These are phyloP conservation scores for Smithornis capensis DNA, from an alignment of 2,113 vertebrate species.

Conservation along the genomic window DNA sequence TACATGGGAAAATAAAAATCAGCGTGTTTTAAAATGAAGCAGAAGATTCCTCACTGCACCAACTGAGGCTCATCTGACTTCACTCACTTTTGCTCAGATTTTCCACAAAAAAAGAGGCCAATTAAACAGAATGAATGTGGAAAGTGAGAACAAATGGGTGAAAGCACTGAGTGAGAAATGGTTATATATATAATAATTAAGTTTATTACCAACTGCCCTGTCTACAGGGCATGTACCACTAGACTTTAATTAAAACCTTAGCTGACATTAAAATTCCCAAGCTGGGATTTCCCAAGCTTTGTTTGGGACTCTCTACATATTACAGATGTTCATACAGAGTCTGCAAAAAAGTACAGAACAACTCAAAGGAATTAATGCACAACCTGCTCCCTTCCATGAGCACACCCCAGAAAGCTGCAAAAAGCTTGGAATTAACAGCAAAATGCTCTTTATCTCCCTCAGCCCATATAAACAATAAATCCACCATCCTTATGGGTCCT, in stretches of 20 bases:
- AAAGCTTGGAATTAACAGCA: background rate
- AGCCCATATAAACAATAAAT: background rate
- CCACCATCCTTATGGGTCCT: background rate
- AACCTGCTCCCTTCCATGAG: background rate
- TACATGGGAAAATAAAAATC: background rate
- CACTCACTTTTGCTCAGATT: background rate
- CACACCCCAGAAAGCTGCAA: background rate
- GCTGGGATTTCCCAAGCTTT: background rate
- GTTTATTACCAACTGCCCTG: background rate
- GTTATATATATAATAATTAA: background rate
- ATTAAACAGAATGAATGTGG: background rate
- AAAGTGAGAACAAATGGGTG: background rate
- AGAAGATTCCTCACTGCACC: background rate
- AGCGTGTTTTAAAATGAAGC: background rate
- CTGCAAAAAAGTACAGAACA: background rate
- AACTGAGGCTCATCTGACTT: background rate
- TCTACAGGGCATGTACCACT: background rate
- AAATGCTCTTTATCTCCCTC: background rate
- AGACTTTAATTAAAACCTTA: background rate
- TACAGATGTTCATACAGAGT: background rate
- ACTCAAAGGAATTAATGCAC: background rate
- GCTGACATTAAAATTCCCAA: background rate
- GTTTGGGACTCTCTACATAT: background rate
- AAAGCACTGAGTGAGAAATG: background rate
- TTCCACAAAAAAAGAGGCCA: background rate